Conservation (phyloP, 2,797 vertebrate genomes). For the Trachurus trachurus region DNA sequence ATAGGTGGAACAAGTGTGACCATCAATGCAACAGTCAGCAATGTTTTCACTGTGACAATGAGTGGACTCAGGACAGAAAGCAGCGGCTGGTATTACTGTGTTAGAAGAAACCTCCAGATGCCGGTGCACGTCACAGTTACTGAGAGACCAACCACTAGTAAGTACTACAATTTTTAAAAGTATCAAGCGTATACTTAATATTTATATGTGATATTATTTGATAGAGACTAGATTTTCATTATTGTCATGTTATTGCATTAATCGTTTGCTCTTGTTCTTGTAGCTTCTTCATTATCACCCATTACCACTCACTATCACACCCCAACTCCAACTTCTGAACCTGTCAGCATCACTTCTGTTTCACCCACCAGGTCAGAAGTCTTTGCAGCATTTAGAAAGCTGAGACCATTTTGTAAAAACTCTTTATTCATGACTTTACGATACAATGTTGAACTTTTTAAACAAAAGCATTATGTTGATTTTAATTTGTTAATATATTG, state of each 20-base stretch:
- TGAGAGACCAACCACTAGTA: constrained; percentile 2
- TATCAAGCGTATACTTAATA: not conserved
- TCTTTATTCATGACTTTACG: not conserved
- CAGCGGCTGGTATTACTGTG: constrained; percentile 67
- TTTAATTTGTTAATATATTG: not conserved
- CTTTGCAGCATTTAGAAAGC: not conserved
- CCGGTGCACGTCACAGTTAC: constrained; percentile 45
- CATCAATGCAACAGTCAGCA: accelerated
- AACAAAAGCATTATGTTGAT: not conserved
- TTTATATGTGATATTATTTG: not conserved
- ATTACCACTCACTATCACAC: too few relatives aligned
- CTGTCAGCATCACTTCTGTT: not conserved
- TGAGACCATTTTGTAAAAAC: not conserved
- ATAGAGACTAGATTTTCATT: not conserved
- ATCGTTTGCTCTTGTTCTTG: not conserved
- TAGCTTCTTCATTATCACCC: not conserved
- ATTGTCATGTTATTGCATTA: not conserved
- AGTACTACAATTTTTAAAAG: too few relatives aligned
- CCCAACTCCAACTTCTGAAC: not conserved
- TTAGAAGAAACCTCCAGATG: constrained; percentile 46
- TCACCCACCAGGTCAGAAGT: constrained; percentile 16
- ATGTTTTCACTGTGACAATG: constrained; percentile 56
- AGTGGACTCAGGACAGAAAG: constrained; percentile 3
- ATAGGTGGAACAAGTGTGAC: constrained; percentile 10
- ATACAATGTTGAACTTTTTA: not conserved